These are phyloP conservation scores for Chrysogorgia sp. DNA, from an alignment of 92 coral and sea anemone genomes.

Conservation along the genomic window DNA sequence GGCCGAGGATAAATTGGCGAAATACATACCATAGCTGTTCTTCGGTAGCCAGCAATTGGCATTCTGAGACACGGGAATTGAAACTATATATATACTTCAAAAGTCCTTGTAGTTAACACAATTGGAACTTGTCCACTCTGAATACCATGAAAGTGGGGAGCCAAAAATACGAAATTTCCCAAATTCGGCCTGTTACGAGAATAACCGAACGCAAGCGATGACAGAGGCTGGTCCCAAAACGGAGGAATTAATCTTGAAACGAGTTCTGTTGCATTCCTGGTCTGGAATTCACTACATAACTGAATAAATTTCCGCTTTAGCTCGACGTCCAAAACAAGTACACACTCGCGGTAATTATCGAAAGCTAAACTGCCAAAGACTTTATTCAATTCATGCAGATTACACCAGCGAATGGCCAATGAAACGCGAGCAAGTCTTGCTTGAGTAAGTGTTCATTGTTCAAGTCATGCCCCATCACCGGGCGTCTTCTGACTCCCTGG, in stretches of 20 bases:
- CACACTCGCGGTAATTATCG: neutral
- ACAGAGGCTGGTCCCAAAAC: too few relatives aligned
- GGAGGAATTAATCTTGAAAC: neutral
- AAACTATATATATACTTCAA: too few relatives aligned
- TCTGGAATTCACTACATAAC: conserved; percentile 5
- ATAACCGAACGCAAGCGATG: too few relatives aligned
- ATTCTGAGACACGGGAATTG: too few relatives aligned
- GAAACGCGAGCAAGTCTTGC: neutral
- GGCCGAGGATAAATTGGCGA: too few relatives aligned
- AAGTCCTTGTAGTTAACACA: too few relatives aligned
- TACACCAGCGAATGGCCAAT: neutral
- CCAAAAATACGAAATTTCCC: too few relatives aligned
- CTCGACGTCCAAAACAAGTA: neutral
- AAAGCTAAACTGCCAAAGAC: neutral
- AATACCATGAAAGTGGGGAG: too few relatives aligned
- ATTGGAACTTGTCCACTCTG: too few relatives aligned
- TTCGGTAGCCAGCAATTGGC: too few relatives aligned
- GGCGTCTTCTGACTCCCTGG: conserved; percentile 6
- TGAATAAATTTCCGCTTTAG: conserved; percentile 9
- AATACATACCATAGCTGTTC: too few relatives aligned
- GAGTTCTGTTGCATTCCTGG: neutral
- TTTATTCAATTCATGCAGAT: neutral
- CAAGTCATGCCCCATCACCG: neutral
- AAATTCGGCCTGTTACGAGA: too few relatives aligned
- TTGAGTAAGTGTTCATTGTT: neutral